Percentiles rank a stretch among this genome's conserved stretches.
Conservation (phyloP, 2,888 invertebrate genomes). For the Helleia helle region DNA sequence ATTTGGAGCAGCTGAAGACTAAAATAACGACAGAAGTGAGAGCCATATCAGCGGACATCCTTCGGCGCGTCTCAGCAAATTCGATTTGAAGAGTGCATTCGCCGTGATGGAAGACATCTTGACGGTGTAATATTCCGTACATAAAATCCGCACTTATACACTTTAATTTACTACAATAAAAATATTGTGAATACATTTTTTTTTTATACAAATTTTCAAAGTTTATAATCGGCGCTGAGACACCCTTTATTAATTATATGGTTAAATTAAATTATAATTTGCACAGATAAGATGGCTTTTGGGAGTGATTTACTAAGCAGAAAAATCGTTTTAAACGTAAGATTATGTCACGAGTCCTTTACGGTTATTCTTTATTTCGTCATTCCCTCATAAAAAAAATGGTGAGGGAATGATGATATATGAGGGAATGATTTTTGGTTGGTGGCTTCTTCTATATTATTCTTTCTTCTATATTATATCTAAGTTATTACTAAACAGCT, state of each 20-base stretch:
- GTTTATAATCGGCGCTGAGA: too few relatives aligned
- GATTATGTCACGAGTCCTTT: slow-evolving; percentile 13
- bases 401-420: slow-evolving; percentile 12
- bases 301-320: neutral
- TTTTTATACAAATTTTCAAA: too few relatives aligned
- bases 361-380: slow-evolving; percentile 14
- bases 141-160: too few relatives aligned
- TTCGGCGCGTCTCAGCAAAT: slow-evolving; percentile 12
- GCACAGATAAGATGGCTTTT: neutral
- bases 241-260: too few relatives aligned
- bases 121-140: slow-evolving; percentile 11
- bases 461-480: too few relatives aligned
- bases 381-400: slow-evolving; percentile 14
- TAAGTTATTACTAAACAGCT: too few relatives aligned
- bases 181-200: too few relatives aligned
- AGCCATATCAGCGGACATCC: slow-evolving; percentile 13
- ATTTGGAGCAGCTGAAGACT: slow-evolving; percentile 10
- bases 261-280: too few relatives aligned
- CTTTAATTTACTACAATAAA: too few relatives aligned
- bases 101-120: slow-evolving; percentile 11
- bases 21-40: slow-evolving; percentile 14
- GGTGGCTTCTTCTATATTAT: too few relatives aligned
- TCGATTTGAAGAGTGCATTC: slow-evolving; percentile 12
- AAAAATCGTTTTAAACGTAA: slow-evolving; percentile 11
- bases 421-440: slow-evolving; percentile 13